A percentile compares a stretch with the other conserved stretches of the same genome.
These are phyloP conservation scores for Drosophila leontia DNA, from an alignment of 1,140 invertebrate species.

Conservation along the genomic window DNA sequence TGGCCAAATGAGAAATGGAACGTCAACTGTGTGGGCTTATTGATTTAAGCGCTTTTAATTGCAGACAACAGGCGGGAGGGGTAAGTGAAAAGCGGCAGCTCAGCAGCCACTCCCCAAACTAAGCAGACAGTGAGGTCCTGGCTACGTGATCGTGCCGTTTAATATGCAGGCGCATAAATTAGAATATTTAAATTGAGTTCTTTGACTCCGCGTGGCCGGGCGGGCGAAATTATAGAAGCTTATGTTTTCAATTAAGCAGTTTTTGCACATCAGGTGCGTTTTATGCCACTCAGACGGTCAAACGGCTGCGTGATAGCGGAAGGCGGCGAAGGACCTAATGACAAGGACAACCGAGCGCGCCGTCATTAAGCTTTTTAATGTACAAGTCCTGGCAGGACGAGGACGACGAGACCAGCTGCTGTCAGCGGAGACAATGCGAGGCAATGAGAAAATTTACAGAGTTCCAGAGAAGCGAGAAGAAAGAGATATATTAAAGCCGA, in stretches of 20 bases:
- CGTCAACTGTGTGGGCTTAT: slow-evolving; percentile 58
- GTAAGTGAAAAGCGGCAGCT: slow-evolving; percentile 19
- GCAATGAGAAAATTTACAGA: slow-evolving; percentile 46
- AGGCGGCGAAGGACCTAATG: slow-evolving; percentile 47
- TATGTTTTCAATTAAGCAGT: slow-evolving; percentile 82
- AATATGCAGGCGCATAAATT: slow-evolving; percentile 74
- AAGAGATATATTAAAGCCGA: slow-evolving; percentile 51
- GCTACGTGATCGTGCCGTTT: slow-evolving; percentile 55
- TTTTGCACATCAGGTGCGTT: slow-evolving; percentile 80
- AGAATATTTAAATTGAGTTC: slow-evolving; percentile 66
- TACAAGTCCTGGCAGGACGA: slow-evolving; percentile 45
- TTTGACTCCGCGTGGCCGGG: slow-evolving; percentile 36
- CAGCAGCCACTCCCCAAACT: neutral
- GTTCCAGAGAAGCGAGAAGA: slow-evolving; percentile 2
- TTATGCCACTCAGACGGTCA: slow-evolving; percentile 63
- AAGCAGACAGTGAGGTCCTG: slow-evolving; percentile 15
- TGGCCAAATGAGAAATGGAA: slow-evolving; percentile 60
- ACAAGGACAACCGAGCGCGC: slow-evolving; percentile 56
- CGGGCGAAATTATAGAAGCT: slow-evolving; percentile 70
- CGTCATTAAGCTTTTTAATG: slow-evolving; percentile 75
- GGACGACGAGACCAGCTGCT: slow-evolving; percentile 50
- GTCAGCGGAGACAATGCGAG: slow-evolving; percentile 56
- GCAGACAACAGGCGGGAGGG: slow-evolving; percentile 39
- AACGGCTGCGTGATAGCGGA: slow-evolving; percentile 9
- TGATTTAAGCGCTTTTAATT: slow-evolving; percentile 77